Base-by-base conservation (phyloP, 2,113 vertebrate species). In the Urocynchramus pylzowi region DNA sequence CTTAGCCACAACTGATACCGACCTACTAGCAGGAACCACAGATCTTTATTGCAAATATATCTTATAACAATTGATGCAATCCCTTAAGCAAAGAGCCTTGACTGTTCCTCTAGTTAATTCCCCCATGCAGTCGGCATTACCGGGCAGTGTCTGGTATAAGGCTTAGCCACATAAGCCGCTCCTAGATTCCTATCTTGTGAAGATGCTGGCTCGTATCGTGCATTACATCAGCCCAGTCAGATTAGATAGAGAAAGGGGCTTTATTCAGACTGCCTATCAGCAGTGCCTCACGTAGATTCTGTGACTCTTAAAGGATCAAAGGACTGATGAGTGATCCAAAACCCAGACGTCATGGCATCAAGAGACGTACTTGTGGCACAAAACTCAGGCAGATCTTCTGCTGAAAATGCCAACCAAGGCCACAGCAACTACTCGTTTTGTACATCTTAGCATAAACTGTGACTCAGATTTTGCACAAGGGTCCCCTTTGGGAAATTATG, bases 211-310 rank as follows among this genome's bases (percentile, higher is more conserved):
- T 96, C 1, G 0, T 95, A 93, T 95, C 45, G 0, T 70, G 85
- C 82, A 70, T 95, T 88, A 83, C 95, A 96, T 95, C 95, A 97
- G 82, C 85, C 63, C 5, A 1, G 54, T 31, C 70, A 90, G 95
- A 97, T 96, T 93, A 96, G 92, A 88, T 22, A 87, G 82, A 96
- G 92, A 97, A 92, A 95, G 73, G 94, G 86, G 83, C 86, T 95
- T 97, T 97, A 95, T 95, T 96, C 95, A 89, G 80, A 4, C 83
- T 92, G 89, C 68, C 76, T 89, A 44, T 90, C 86, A 95, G 88
- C 86, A 31, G 54, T 47, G 71, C 54, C 76, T 95, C 92, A 84
- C 30, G 15, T 88, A 93, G 68, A 19, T 90, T 47, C 88, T 80
- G 79, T 91, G 88, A 86, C 77, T 95, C 91, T 81, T 88, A 81